Evolutionary conservation across 1,140 invertebrate species (phyloP).

Genomic region (Sweltsa coloradensis): DNA sequence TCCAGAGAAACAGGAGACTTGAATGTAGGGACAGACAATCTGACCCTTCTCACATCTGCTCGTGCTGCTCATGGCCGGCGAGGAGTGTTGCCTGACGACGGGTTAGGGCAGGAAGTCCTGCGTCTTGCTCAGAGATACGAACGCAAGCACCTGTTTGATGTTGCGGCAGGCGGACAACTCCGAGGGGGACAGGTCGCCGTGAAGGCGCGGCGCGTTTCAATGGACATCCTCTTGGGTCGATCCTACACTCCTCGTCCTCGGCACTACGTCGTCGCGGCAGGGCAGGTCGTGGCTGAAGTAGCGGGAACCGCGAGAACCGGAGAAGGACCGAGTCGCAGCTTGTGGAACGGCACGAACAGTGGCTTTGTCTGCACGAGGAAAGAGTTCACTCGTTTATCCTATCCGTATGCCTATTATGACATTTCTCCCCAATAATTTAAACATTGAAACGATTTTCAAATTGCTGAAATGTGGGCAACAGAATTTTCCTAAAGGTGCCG

Average conservation of each 20-base stretch:
- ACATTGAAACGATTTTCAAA: too few relatives aligned
- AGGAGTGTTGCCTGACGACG: constrained; percentile 21
- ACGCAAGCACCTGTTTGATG: constrained; percentile 18
- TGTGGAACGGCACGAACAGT: constrained; percentile 27
- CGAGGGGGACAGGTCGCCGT: constrained; percentile 20
- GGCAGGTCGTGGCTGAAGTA: constrained; percentile 47
- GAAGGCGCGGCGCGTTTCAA: neutral
- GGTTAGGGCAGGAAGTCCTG: constrained; percentile 15
- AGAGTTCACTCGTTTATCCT: too few relatives aligned
- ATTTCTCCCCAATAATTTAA: too few relatives aligned
- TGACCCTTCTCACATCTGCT: too few relatives aligned
- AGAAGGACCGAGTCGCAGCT: constrained; percentile 31
- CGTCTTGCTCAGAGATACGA: constrained; percentile 22
- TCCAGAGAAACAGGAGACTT: too few relatives aligned
- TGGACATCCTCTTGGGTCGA: too few relatives aligned
- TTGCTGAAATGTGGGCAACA: too few relatives aligned
- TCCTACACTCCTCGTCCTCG: constrained; percentile 16
- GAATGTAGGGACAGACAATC: too few relatives aligned
- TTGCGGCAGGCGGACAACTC: constrained; percentile 8
- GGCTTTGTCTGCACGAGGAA: constrained; percentile 25
- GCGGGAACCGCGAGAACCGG: too few relatives aligned
- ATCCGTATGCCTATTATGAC: too few relatives aligned
- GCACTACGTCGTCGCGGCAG: constrained; percentile 32
- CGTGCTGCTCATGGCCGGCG: constrained; percentile 22
- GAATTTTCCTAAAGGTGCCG: too few relatives aligned